Evolutionary conservation across 2,888 invertebrate genomes (phyloP), one percentile per base, ranked within the genome.

Genomic region (Formica aserva): DNA sequence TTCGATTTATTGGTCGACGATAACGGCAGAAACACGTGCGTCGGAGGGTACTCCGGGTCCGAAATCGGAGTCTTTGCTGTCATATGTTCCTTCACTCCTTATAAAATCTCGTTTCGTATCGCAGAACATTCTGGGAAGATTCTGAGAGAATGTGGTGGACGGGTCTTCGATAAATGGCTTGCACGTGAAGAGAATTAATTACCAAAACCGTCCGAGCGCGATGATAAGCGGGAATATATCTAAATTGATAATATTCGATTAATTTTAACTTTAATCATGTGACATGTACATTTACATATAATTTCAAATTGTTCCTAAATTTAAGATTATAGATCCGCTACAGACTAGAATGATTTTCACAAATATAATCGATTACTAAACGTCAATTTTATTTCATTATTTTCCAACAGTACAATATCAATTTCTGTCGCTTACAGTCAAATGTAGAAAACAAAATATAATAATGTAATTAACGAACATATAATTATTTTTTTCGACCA

Each of bases 1-100:
- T 26, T 83, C 86, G 85, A 92, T 92, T 91, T 91, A 92, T 87
- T 91, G 86, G 87, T 85, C 86, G 87, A 83, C 89, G 92, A 92
- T 92, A 92, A 92, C 88, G 86, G 75, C 71, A 67, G 86, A 85
- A 88, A 91, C 91, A 91, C 88, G 88, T 90, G 90, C 89, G 78
- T 45, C 45, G 26, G 78, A 83, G 82, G 77, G 84, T 77, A 76
- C 82, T 55, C 57, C 65, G 75, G 32, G 29, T 83, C 84, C 45
- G 91, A 89, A 91, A 90, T 86, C 80, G 74, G 90, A 91, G 86
- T 89, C 78, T 84, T 87, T 55, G 63, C 52, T 66, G 38, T 66
- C 78, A 82, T 80, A 48, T 74, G 63, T 66, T 55, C 1, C n/a
- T 76, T 83, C 81, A 52, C 62, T 69, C 72, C 63, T 75, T 75